Evolutionary conservation across 2,113 vertebrate genomes (phyloP).

Genomic region (Phycodurus eques): DNA sequence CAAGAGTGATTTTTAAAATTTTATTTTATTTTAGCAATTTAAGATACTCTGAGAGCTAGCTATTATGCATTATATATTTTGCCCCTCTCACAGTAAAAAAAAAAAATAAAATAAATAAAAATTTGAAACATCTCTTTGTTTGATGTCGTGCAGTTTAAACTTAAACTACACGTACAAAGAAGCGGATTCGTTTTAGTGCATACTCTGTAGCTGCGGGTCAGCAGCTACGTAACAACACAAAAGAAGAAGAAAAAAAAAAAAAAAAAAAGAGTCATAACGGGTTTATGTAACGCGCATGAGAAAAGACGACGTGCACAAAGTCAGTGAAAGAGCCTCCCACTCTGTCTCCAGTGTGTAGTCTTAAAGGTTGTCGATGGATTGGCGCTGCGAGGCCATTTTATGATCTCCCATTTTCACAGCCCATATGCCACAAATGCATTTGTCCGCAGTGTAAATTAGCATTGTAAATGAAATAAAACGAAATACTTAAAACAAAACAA

Average conservation of each 20-base stretch:
- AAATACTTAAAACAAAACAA: too few relatives aligned
- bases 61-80: not conserved
- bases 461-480: not conserved
- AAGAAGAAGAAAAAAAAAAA: not conserved
- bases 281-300: slow-evolving; percentile 47
- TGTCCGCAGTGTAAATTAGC: not conserved
- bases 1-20: too few relatives aligned
- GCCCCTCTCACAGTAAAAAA: not conserved
- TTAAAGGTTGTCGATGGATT: not conserved
- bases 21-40: too few relatives aligned
- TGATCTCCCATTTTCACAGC: not conserved
- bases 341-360: slow-evolving; percentile 16
- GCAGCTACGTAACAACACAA: not conserved
- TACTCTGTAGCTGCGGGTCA: slow-evolving; percentile 40
- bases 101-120: not conserved
- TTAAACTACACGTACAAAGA: not conserved
- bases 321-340: slow-evolving; percentile 20
- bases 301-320: slow-evolving; percentile 21
- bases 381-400: not conserved
- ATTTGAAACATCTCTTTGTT: not conserved
- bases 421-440: not conserved
- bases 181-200: slow-evolving; percentile 21
- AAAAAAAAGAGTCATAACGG: slow-evolving; percentile 26
- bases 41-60: not conserved
- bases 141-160: not conserved